Conservation (phyloP, 2,797 vertebrate genomes). For the Synaphobranchus kaupii region DNA sequence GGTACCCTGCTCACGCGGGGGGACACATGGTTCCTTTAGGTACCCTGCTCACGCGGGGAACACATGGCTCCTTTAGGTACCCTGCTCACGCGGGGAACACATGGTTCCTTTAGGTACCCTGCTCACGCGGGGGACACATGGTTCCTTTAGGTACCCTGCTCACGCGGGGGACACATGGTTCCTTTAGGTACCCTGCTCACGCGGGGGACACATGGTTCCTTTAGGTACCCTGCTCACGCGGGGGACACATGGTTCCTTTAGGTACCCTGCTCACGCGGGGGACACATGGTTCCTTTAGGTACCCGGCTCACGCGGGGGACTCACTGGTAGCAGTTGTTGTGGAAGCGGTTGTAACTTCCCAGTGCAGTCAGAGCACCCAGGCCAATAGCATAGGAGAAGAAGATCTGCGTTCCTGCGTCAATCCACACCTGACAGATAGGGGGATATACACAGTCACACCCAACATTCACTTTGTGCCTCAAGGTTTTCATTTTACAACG, state of each 20-base stretch:
- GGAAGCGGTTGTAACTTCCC: slow-evolving; percentile 84
- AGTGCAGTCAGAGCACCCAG: slow-evolving; percentile 80
- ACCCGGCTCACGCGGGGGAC: slow-evolving; percentile 35
- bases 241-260: slow-evolving; percentile 34
- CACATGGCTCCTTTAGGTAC: slow-evolving; percentile 30
- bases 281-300: slow-evolving; percentile 33
- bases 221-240: not conserved
- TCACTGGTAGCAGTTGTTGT: slow-evolving; percentile 87
- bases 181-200: slow-evolving; percentile 13
- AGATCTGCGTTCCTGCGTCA: slow-evolving; percentile 83
- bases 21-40: slow-evolving; percentile 34
- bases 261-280: not conserved
- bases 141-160: slow-evolving; percentile 30
- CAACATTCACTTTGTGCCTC: not conserved
- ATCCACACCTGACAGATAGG: slow-evolving; percentile 74
- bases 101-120: slow-evolving; percentile 32
- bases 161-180: slow-evolving; percentile 23
- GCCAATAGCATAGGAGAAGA: slow-evolving; percentile 84
- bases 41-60: not conserved
- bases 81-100: not conserved
- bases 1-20: not conserved
- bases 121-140: not conserved
- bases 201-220: slow-evolving; percentile 31
- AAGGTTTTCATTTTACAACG: not conserved
- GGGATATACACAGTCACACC: not conserved